Base-by-base conservation (phyloP, 2,113 vertebrate genomes). In the Melozone crissalis region DNA sequence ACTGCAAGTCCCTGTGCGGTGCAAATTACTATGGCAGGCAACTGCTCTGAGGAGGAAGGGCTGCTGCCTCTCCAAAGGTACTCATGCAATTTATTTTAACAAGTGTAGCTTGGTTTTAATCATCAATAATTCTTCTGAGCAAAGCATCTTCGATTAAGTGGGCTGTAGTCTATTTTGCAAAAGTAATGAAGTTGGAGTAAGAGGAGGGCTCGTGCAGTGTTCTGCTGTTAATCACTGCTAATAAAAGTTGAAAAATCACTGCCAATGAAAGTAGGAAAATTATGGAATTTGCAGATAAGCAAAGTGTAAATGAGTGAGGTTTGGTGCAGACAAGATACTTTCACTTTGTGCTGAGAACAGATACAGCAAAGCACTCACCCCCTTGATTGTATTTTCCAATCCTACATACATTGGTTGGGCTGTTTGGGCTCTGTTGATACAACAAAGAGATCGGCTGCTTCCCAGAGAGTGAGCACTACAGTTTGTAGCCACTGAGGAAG, bases 91-190 rank as follows among this genome's bases (percentile, higher is more conserved):
- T 89, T 66, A 72, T 87, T 95, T 79, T 91, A 78, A 95, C 89
- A 89, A 89, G 49, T 87, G 78, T 73, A 44, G n/a, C 91, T 96
- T 77, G 67, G 78, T 91, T 95, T 94, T 90, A 89, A 94, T 90
- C 41, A 95, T 69, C 0, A 1, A 89, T 93, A 94, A 95, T 87
- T 93, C 57, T 82, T 91, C 84, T 6, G 14, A 94, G 87, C 49
- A 87, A 89, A 95, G 27, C 1, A 0, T 83, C 54, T 76, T 79
- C 0, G 0, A 46, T 30, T 76, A 75, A 82, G 77, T 13, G 58
- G 58, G 62, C 30, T 74, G 67, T 31, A 65, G 91, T 69, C 58
- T 89, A 18, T 80, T 94, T 89, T 54, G 31, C 35, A 35, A 43
- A 93, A 85, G 74, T 68, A 93, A 84, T 58, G 73, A 81, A 81